Percentiles rank a stretch among this genome's conserved stretches.
Evolutionary conservation across 2,113 vertebrate genomes (phyloP).

Genomic region (Leucosticte australis): DNA sequence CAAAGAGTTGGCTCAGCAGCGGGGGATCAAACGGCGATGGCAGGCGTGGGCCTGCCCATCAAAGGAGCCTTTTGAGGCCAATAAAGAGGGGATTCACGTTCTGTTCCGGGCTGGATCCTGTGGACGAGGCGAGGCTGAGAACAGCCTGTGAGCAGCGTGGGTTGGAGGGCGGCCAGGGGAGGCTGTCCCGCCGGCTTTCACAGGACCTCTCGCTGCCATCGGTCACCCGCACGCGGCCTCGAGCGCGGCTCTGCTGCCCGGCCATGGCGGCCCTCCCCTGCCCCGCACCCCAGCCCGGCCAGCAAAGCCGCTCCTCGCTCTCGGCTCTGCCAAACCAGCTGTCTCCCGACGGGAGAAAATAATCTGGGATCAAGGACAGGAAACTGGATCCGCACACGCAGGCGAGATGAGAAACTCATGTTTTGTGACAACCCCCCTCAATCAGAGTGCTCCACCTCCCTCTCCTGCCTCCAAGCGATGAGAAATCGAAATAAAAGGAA

Average conservation of each 20-base stretch:
- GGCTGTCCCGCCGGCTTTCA: conserved; percentile 69
- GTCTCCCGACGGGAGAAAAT: conserved; percentile 50
- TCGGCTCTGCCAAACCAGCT: conserved; percentile 45
- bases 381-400: conserved; percentile 39
- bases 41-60: conserved; percentile 70
- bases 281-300: background rate
- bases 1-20: background rate
- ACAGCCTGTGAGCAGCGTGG: conserved; percentile 71
- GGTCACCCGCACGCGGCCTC: conserved; percentile 55
- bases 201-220: conserved; percentile 73
- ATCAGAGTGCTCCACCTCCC: background rate
- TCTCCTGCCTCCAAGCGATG: background rate
- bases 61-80: conserved; percentile 81
- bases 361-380: conserved; percentile 64
- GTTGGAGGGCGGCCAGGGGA: conserved; percentile 73
- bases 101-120: conserved; percentile 61
- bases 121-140: conserved; percentile 78
- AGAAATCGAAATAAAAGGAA: background rate
- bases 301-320: background rate
- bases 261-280: background rate
- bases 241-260: background rate
- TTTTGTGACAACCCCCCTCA: background rate
- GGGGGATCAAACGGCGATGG: conserved; percentile 53
- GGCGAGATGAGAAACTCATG: conserved; percentile 45
- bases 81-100: conserved; percentile 67